Conservation (phyloP, 2,113 vertebrate species). For the Apodemus sylvaticus region DNA sequence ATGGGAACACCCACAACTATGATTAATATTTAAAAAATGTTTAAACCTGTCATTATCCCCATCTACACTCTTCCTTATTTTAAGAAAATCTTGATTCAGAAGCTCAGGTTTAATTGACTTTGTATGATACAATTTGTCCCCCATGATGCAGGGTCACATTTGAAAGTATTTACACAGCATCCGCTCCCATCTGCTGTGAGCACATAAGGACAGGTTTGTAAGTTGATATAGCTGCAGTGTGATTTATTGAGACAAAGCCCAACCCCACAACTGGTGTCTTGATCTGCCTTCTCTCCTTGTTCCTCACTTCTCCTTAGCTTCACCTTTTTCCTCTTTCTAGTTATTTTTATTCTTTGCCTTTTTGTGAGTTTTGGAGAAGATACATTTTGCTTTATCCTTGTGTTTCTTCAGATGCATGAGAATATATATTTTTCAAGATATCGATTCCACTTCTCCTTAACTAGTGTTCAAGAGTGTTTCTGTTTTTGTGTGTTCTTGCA, state of each 20-base stretch:
- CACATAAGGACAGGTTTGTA: neutral
- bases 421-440: neutral
- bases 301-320: neutral
- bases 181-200: too few species aligned
- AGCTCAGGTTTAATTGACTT: neutral
- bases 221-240: neutral
- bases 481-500: neutral
- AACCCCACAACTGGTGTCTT: neutral
- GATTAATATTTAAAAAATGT: neutral
- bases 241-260: neutral
- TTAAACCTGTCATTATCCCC: neutral
- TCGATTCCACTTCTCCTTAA: neutral
- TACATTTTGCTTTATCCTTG: neutral
- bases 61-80: neutral
- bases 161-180: neutral
- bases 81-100: neutral
- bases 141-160: neutral
- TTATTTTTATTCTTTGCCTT: neutral
- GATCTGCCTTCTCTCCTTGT: neutral
- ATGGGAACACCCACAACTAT: neutral
- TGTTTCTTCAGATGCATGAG: neutral
- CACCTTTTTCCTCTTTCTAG: neutral
- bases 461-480: neutral
- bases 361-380: neutral
- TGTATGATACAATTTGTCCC: neutral